These are phyloP conservation scores for Chalcis sispes DNA, from an alignment of 2,888 invertebrate genomes.

Conservation along the genomic window DNA sequence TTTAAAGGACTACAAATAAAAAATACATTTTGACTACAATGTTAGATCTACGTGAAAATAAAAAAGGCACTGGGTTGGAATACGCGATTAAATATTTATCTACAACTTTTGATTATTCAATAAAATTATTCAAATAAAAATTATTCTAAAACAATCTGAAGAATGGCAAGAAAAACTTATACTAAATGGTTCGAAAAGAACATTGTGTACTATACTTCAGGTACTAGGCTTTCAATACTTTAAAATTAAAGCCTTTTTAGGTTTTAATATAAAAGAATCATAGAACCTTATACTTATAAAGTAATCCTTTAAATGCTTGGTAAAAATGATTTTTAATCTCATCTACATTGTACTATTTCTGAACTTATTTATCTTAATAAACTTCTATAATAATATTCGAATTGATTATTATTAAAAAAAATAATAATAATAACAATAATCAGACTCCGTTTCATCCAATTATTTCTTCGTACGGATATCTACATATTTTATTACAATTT, in stretches of 20 bases:
- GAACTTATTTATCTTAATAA: slow-evolving; percentile 21
- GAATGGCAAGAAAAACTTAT: slow-evolving; percentile 58
- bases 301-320: slow-evolving; percentile 35
- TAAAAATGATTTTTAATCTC: slow-evolving; percentile 46
- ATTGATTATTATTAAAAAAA: neutral
- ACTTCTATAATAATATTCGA: slow-evolving; percentile 16
- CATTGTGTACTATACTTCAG: slow-evolving; percentile 66
- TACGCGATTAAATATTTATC: slow-evolving; percentile 26
- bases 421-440: slow-evolving; percentile 28
- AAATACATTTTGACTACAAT: slow-evolving; percentile 21
- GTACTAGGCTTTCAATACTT: slow-evolving; percentile 62
- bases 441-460: slow-evolving; percentile 46
- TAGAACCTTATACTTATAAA: slow-evolving; percentile 15
- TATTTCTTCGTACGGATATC: slow-evolving; percentile 18
- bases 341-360: slow-evolving; percentile 46
- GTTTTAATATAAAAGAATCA: slow-evolving; percentile 22
- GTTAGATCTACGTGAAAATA: slow-evolving; percentile 20
- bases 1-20: slow-evolving; percentile 45
- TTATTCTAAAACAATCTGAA: slow-evolving; percentile 18
- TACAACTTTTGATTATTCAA: slow-evolving; percentile 30
- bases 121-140: slow-evolving; percentile 25
- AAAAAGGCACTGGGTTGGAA: slow-evolving; percentile 47
- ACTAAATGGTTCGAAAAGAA: slow-evolving; percentile 58
- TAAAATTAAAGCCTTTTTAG: slow-evolving; percentile 33
- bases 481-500: slow-evolving; percentile 6